These are phyloP conservation scores for Dicaeum eximium DNA, from an alignment of 2,113 vertebrate species.

Conservation along the genomic window DNA sequence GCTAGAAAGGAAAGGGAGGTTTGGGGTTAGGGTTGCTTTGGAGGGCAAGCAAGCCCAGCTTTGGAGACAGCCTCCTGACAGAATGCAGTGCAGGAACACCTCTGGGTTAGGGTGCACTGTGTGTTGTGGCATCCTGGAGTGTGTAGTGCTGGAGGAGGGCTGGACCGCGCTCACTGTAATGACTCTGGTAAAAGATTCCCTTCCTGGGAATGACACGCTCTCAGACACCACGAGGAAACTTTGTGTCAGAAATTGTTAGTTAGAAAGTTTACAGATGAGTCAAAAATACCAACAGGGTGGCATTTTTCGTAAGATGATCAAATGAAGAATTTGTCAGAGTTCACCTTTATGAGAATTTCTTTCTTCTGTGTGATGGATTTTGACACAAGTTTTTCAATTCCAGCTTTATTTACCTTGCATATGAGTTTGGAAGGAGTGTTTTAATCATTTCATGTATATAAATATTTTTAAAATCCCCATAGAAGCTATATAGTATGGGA, in stretches of 20 bases:
- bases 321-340: background rate
- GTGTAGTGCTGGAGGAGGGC: background rate
- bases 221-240: background rate
- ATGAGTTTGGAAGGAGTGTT: background rate
- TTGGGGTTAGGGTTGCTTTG: background rate
- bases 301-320: background rate
- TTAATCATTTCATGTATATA: background rate
- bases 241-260: background rate
- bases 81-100: background rate
- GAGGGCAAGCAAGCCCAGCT: background rate
- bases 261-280: background rate
- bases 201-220: rapidly evolving
- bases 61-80: background rate
- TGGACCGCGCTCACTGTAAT: background rate
- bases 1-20: background rate
- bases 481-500: background rate
- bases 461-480: rapidly evolving
- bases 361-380: background rate
- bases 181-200: background rate
- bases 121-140: background rate
- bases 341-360: background rate
- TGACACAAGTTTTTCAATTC: background rate
- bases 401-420: background rate
- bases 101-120: too few relatives aligned
- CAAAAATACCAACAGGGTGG: background rate